These are phyloP conservation scores for Drosophila meridiana DNA, from an alignment of 2,888 invertebrate species.

Conservation along the genomic window DNA sequence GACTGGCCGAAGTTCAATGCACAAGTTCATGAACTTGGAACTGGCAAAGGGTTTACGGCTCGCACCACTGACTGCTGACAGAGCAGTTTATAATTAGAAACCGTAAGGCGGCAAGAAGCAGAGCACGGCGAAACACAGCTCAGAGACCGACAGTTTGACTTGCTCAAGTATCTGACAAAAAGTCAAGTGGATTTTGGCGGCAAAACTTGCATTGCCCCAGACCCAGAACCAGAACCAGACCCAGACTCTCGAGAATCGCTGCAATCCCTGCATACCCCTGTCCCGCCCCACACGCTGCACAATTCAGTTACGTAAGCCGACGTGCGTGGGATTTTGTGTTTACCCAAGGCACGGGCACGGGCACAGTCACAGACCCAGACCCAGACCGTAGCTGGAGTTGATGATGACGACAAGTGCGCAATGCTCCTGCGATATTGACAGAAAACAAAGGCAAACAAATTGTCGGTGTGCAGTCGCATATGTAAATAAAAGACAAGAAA, in stretches of 20 bases:
- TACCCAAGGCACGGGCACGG: constrained; percentile 50
- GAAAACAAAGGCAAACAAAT: constrained; percentile 79
- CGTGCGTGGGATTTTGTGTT: constrained; percentile 73
- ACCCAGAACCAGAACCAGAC: neutral
- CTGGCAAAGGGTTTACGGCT: constrained; percentile 62
- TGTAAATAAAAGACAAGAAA: constrained; percentile 65
- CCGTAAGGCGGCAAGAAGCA: constrained; percentile 40
- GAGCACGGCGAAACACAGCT: constrained; percentile 32
- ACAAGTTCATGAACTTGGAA: constrained; percentile 81
- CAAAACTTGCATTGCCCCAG: constrained; percentile 62
- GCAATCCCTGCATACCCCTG: neutral
- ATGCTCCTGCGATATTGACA: constrained; percentile 70
- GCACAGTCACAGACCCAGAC: neutral
- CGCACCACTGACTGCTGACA: constrained; percentile 61
- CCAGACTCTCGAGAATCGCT: constrained; percentile 23
- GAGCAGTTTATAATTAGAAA: constrained; percentile 79
- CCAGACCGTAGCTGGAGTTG: constrained; percentile 39
- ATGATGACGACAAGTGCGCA: constrained; percentile 73
- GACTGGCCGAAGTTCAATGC: constrained; percentile 74
- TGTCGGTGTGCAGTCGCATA: constrained; percentile 70
- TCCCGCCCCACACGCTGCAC: neutral
- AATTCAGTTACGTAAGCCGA: constrained; percentile 53
- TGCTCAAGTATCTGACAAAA: constrained; percentile 67
- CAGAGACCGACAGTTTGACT: constrained; percentile 57
- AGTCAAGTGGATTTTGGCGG: constrained; percentile 77